Conservation (phyloP, 2,888 invertebrate species). For the Calameuta idolon region DNA sequence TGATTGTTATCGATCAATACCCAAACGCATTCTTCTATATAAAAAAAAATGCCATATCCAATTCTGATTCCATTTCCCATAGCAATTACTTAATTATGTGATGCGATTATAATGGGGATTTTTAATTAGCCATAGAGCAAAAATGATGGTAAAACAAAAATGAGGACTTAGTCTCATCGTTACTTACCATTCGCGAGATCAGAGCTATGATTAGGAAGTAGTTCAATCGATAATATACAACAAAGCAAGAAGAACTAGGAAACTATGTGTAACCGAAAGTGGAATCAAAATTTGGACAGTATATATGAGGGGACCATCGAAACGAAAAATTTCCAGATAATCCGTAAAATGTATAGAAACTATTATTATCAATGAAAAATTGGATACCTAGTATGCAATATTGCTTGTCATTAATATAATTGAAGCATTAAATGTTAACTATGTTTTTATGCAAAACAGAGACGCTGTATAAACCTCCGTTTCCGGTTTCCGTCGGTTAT, state of each 20-base stretch:
- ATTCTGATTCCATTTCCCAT: too few relatives aligned
- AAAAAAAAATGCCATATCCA: too few relatives aligned
- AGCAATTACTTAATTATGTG: too few relatives aligned
- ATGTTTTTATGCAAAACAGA: slow-evolving; percentile 21
- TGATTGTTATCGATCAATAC: too few relatives aligned
- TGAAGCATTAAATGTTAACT: slow-evolving; percentile 39
- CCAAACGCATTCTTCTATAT: too few relatives aligned
- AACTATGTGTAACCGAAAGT: background rate
- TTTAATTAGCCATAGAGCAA: too few relatives aligned
- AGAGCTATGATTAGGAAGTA: background rate
- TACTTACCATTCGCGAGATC: background rate
- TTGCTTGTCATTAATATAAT: slow-evolving; percentile 38
- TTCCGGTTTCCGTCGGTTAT: slow-evolving; percentile 47
- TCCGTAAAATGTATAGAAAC: slow-evolving; percentile 7
- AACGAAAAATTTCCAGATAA: background rate
- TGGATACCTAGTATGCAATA: slow-evolving; percentile 15
- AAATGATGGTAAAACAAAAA: background rate
- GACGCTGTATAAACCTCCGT: slow-evolving; percentile 35
- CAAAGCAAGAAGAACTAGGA: background rate
- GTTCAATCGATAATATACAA: background rate
- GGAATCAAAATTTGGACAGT: background rate
- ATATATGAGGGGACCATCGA: background rate
- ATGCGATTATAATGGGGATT: too few relatives aligned
- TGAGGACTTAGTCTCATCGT: background rate
- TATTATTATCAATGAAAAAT: slow-evolving; percentile 3